Evolutionary conservation across 2,888 invertebrate genomes (phyloP).

Genomic region (Macrosiphum euphorbiae): DNA sequence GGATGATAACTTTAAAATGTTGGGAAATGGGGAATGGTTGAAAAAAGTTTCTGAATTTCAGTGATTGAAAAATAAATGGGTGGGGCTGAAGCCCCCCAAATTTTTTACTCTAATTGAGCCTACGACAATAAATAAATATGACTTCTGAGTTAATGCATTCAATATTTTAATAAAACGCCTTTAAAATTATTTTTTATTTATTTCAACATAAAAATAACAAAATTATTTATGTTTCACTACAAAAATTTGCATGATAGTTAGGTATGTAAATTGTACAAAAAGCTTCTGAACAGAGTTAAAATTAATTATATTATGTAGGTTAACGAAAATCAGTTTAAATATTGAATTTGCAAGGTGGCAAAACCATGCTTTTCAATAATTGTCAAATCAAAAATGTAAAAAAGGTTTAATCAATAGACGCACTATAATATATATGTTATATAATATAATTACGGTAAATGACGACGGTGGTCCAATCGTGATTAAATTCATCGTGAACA

Average conservation of each 20-base stretch:
- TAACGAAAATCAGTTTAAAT: background rate
- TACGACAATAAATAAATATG: background rate
- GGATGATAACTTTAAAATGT: no score
- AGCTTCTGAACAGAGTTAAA: background rate
- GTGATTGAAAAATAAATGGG: no score
- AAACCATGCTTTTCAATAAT: background rate
- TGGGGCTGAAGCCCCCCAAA: no score
- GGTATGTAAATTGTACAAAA: background rate
- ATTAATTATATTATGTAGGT: background rate
- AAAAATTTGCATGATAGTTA: background rate
- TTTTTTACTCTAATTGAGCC: no score
- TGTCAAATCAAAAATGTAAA: conserved; percentile 5
- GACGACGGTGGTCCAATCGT: background rate
- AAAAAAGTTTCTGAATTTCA: no score
- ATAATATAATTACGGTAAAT: background rate
- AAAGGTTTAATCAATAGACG: background rate
- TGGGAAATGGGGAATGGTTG: no score
- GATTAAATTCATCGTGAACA: background rate
- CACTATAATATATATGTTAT: background rate
- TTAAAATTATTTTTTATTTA: background rate
- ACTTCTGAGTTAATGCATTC: background rate
- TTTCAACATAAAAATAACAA: background rate
- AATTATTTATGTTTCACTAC: background rate
- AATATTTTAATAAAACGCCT: background rate
- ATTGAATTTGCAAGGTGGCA: background rate